Percentiles rank a stretch among this genome's conserved stretches.
Conservation (phyloP, 2,797 vertebrate genomes). For the Sebastes taczanowskii region DNA sequence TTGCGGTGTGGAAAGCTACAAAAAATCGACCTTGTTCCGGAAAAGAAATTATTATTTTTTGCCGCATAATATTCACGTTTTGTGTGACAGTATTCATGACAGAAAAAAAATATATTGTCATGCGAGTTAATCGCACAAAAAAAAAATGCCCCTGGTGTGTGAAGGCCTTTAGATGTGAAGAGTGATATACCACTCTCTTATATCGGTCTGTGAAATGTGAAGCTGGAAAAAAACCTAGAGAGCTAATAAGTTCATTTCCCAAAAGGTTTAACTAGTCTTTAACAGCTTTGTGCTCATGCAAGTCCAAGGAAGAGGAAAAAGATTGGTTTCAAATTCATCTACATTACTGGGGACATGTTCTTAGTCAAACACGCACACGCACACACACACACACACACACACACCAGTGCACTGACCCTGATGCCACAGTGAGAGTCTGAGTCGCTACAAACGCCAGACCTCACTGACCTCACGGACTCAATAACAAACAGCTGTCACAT, state of each 20-base stretch:
- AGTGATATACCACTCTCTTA: neutral
- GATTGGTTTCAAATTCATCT: neutral
- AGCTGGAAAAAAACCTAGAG: too few relatives aligned
- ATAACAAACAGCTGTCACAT: constrained; percentile 76
- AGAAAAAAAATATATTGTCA: too few relatives aligned
- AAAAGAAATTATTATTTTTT: too few relatives aligned
- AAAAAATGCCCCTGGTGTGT: too few relatives aligned
- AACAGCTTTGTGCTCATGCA: neutral
- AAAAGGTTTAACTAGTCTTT: neutral
- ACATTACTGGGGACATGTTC: neutral
- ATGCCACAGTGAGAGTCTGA: constrained; percentile 54
- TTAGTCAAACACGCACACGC: neutral
- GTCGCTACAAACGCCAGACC: constrained; percentile 60
- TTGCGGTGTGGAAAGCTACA: too few relatives aligned
- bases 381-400: neutral
- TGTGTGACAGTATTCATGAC: rapidly evolving
- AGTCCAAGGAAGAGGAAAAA: neutral
- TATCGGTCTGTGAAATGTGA: neutral
- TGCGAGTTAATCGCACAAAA: too few relatives aligned
- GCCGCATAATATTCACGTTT: rapidly evolving
- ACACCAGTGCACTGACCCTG: constrained; percentile 38
- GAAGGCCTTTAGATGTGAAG: too few relatives aligned
- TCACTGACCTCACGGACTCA: constrained; percentile 70
- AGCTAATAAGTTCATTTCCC: neutral
- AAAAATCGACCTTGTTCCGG: too few relatives aligned